phyloP scores from a whole-genome alignment of 2,888 invertebrate genomes.

The Nycteola revayana region DNA sequence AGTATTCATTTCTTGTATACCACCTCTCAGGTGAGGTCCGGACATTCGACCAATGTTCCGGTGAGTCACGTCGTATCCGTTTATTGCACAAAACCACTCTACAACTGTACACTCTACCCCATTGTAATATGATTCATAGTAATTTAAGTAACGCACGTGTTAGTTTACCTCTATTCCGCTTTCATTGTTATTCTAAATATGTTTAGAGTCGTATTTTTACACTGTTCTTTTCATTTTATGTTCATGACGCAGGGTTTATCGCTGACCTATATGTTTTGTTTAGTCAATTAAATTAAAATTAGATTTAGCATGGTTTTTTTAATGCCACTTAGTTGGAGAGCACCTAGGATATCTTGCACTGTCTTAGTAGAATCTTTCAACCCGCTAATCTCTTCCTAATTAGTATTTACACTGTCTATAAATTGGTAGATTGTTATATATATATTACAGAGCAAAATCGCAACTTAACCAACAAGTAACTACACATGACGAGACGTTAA shows the following conservation, averaged over 20 bases:
- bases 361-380: no score
- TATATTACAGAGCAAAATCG: no score
- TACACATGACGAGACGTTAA: no score
- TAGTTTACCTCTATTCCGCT: slow-evolving; percentile 34
- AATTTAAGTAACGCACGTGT: slow-evolving; percentile 10
- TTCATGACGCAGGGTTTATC: slow-evolving; percentile 42
- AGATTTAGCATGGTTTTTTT: no score
- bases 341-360: no score
- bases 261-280: slow-evolving; percentile 52
- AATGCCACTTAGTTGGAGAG: no score
- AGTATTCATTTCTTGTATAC: slow-evolving; percentile 53
- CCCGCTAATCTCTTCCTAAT: no score
- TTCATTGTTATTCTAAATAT: slow-evolving; percentile 59
- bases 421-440: no score
- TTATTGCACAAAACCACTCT: slow-evolving; percentile 11
- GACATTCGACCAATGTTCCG: slow-evolving; percentile 65
- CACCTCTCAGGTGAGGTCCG: slow-evolving; percentile 58
- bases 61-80: slow-evolving; percentile 65
- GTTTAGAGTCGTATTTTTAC: slow-evolving; percentile 49
- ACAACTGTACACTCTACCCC: slow-evolving; percentile 25
- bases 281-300: no score
- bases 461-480: no score
- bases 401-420: no score
- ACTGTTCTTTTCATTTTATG: slow-evolving; percentile 44
- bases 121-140: slow-evolving; percentile 13